phyloP scores from a whole-genome alignment of 2,797 vertebrate genomes.

The Anabas testudineus region DNA sequence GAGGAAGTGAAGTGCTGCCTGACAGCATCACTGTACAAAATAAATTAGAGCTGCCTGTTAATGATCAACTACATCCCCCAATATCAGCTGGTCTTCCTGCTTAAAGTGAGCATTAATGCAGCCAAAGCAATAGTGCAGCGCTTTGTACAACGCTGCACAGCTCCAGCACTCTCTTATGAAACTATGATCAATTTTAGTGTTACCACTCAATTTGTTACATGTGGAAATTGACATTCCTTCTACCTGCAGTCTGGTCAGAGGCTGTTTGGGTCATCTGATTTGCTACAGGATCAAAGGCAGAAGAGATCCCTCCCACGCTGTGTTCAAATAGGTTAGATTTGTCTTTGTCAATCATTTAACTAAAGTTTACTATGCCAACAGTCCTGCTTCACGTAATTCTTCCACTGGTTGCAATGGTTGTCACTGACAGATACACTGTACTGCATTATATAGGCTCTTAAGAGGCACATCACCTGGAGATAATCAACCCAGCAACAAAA shows the following conservation, averaged over 20 bases:
- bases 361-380: conserved; percentile 60
- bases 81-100: conserved; percentile 38
- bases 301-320: conserved; percentile 39
- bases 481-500: neutral
- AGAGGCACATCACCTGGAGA: neutral
- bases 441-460: neutral
- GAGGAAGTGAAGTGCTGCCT: conserved; percentile 74
- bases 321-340: conserved; percentile 65
- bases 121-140: conserved; percentile 6
- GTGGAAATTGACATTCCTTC: neutral
- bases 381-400: conserved; percentile 25
- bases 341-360: conserved; percentile 77
- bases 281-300: conserved; percentile 56
- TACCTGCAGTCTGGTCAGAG: conserved; percentile 1
- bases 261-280: conserved; percentile 68
- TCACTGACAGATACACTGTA: conserved; percentile 7
- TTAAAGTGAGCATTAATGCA: conserved; percentile 31
- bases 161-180: neutral
- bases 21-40: conserved; percentile 72
- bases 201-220: neutral
- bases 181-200: neutral
- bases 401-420: conserved; percentile 41
- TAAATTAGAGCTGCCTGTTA: conserved; percentile 78
- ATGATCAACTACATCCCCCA: conserved; percentile 77
- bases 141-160: neutral